phyloP scores from a whole-genome alignment of 2,113 vertebrate species.

The Globicephala melas region DNA sequence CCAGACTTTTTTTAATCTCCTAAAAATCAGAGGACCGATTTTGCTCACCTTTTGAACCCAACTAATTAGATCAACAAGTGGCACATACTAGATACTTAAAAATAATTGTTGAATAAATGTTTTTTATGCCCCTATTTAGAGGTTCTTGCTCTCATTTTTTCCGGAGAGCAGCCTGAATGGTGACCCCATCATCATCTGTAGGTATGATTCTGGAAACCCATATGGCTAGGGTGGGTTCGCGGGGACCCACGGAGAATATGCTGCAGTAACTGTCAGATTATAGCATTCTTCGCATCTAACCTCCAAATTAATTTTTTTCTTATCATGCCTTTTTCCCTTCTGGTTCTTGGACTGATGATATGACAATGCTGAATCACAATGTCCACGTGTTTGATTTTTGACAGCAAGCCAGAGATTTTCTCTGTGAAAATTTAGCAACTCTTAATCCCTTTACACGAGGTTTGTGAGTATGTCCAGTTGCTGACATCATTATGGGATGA shows the following conservation, averaged over 20 bases:
- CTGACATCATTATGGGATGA: constrained; percentile 42
- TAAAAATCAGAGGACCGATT: not conserved
- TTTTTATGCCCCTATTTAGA: not conserved
- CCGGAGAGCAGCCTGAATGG: not conserved
- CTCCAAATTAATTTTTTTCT: not conserved
- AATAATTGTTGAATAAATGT: constrained; percentile 32
- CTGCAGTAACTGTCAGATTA: accelerated
- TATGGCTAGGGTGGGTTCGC: accelerated
- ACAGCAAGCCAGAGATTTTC: not conserved
- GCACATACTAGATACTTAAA: not conserved
- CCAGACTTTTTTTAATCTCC: not conserved
- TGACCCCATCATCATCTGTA: not conserved
- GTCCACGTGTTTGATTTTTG: not conserved
- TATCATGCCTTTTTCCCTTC: not conserved
- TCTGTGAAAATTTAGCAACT: constrained; percentile 21
- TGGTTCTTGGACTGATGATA: not conserved
- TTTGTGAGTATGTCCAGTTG: not conserved
- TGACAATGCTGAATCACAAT: not conserved
- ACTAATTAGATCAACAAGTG: constrained; percentile 37
- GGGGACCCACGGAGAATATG: not conserved
- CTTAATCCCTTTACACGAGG: not conserved
- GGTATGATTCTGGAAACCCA: not conserved
- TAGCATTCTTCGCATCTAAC: not conserved
- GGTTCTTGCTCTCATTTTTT: not conserved
- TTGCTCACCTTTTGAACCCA: not conserved